phyloP scores from a whole-genome alignment of 2,888 invertebrate genomes.

The Caenorhabditis panamensis region DNA sequence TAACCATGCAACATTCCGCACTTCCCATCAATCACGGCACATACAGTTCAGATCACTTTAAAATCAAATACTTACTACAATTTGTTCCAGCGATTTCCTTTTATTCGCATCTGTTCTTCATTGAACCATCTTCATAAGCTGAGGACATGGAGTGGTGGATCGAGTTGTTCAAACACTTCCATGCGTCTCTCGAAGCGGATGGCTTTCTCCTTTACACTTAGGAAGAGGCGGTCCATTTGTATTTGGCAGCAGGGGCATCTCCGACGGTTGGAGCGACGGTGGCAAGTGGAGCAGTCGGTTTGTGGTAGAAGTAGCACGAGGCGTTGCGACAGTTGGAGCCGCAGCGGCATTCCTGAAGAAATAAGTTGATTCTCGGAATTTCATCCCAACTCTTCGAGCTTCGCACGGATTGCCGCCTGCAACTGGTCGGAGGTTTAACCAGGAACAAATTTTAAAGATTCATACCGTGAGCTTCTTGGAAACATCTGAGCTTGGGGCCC shows the following conservation, averaged over 20 bases:
- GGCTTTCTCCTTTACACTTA: too few relatives aligned
- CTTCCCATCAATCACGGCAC: too few relatives aligned
- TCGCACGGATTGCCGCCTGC: slow-evolving; percentile 95
- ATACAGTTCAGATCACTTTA: too few relatives aligned
- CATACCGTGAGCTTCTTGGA: slow-evolving; percentile 65
- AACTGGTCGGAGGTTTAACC: slow-evolving; percentile 6
- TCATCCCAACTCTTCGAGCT: slow-evolving; percentile 90
- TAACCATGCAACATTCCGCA: too few relatives aligned
- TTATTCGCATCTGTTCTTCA: too few relatives aligned
- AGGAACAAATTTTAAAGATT: slow-evolving; percentile 6
- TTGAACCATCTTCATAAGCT: too few relatives aligned
- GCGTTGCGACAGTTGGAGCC: slow-evolving; percentile 65
- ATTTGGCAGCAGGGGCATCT: slow-evolving; percentile 39
- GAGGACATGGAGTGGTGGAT: too few relatives aligned
- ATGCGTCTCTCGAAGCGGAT: too few relatives aligned
- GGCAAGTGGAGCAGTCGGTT: slow-evolving; percentile 38
- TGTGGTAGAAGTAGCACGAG: slow-evolving; percentile 70
- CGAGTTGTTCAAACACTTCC: too few relatives aligned
- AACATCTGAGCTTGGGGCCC: slow-evolving; percentile 53
- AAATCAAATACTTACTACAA: too few relatives aligned
- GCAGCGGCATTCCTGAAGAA: slow-evolving; percentile 69
- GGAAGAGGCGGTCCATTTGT: slow-evolving; percentile 64
- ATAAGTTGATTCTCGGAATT: neutral
- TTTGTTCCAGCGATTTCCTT: too few relatives aligned
- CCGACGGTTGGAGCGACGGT: slow-evolving; percentile 1